Conservation (phyloP, 1,140 invertebrate genomes). For the Odontomachus brunneus region DNA sequence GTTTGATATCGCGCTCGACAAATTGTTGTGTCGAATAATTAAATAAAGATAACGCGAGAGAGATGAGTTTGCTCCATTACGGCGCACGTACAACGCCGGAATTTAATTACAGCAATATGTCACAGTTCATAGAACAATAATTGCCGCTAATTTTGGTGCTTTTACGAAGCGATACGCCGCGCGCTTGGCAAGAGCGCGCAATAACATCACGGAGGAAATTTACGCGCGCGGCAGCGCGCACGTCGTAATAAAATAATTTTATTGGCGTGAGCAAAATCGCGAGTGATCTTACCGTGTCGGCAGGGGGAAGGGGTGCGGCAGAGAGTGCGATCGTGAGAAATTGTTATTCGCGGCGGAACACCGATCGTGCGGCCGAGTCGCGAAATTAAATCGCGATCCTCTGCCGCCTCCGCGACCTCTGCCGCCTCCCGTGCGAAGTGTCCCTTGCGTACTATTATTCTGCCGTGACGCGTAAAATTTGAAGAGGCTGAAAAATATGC, state of each 20-base stretch:
- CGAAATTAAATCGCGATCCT: background rate
- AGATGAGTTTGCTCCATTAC: conserved; percentile 24
- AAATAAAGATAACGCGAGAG: conserved; percentile 33
- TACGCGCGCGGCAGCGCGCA: background rate
- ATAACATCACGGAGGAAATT: background rate
- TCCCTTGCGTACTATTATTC: conserved; percentile 13
- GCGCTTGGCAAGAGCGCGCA: background rate
- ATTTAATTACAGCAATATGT: conserved; percentile 38
- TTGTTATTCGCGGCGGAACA: background rate
- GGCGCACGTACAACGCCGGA: conserved; percentile 16
- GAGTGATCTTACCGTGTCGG: background rate
- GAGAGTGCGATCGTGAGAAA: background rate
- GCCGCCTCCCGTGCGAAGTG: too few relatives aligned
- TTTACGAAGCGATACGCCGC: background rate
- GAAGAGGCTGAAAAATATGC: background rate
- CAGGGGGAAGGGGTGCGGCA: background rate
- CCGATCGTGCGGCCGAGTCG: background rate
- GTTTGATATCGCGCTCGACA: background rate
- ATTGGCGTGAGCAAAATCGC: background rate
- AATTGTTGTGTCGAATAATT: conserved; percentile 46
- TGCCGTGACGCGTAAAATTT: background rate
- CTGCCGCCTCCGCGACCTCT: too few relatives aligned
- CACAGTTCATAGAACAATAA: conserved; percentile 35
- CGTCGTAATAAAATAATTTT: conserved; percentile 18
- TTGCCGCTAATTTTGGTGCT: conserved; percentile 27